Conservation (phyloP, 2,888 invertebrate genomes). For the Nasonovia ribisnigri region DNA sequence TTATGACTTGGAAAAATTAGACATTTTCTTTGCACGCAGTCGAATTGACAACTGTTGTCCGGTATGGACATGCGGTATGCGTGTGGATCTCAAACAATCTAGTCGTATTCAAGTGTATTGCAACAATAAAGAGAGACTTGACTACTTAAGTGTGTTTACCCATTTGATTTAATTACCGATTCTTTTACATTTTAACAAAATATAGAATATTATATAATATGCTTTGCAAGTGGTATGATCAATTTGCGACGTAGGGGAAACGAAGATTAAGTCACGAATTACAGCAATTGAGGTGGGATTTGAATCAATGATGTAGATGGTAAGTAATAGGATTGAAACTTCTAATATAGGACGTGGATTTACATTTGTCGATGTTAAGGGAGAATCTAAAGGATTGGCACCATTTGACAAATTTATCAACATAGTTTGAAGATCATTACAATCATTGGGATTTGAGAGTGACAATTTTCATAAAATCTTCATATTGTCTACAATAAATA, state of each 20-base stretch:
- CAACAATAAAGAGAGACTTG: neutral
- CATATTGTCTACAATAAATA: neutral
- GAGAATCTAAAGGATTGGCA: neutral
- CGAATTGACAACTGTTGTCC: too few species aligned
- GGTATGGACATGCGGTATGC: too few species aligned
- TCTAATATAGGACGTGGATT: neutral
- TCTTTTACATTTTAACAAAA: neutral
- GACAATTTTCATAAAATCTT: neutral
- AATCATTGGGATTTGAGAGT: neutral
- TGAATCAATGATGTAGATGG: neutral
- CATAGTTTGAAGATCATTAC: neutral
- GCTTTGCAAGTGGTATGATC: neutral
- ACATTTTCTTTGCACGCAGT: too few species aligned
- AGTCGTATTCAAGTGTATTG: neutral
- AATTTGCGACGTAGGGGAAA: neutral
- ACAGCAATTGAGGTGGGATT: neutral
- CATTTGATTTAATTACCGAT: neutral
- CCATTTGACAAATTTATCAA: neutral
- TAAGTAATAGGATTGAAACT: neutral
- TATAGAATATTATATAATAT: neutral
- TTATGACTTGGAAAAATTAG: too few species aligned
- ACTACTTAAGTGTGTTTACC: too few species aligned
- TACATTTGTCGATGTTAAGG: neutral
- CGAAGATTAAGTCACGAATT: neutral
- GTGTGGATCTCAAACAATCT: neutral